phyloP scores from a whole-genome alignment of 2,888 invertebrate species.

The Andrena praecox region DNA sequence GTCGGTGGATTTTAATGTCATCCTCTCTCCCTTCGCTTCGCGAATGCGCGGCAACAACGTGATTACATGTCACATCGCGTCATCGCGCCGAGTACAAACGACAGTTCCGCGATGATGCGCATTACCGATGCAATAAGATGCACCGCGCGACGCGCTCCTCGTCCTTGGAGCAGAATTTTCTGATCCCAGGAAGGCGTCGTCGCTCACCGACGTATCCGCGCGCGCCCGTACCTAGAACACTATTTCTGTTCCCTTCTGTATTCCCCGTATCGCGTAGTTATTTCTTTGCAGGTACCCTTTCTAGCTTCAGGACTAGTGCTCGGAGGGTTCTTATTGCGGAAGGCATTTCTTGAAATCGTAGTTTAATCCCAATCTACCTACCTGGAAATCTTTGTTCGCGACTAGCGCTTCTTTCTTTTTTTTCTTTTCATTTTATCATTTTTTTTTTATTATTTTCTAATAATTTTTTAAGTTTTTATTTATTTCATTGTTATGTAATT shows the following conservation, averaged over 20 bases:
- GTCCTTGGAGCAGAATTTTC: slow-evolving; percentile 30
- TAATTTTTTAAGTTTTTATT: too few relatives aligned
- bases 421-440: too few relatives aligned
- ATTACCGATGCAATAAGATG: slow-evolving; percentile 58
- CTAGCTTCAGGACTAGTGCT: too few relatives aligned
- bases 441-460: too few relatives aligned
- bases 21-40: slow-evolving; percentile 39
- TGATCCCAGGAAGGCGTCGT: neutral
- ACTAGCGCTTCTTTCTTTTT: too few relatives aligned
- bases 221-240: too few relatives aligned
- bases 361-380: too few relatives aligned
- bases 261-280: neutral
- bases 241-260: neutral
- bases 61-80: slow-evolving; percentile 67
- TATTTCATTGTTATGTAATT: too few relatives aligned
- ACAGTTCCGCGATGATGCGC: slow-evolving; percentile 48
- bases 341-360: too few relatives aligned
- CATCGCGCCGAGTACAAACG: slow-evolving; percentile 51
- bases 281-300: too few relatives aligned
- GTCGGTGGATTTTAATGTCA: slow-evolving; percentile 70
- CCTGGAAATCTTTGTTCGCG: too few relatives aligned
- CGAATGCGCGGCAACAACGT: slow-evolving; percentile 68
- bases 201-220: slow-evolving; percentile 15
- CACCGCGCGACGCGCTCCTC: neutral
- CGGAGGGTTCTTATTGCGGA: too few relatives aligned